phyloP scores from a whole-genome alignment of 2,797 vertebrate genomes.

The Hyperoplus lanceolatus region DNA sequence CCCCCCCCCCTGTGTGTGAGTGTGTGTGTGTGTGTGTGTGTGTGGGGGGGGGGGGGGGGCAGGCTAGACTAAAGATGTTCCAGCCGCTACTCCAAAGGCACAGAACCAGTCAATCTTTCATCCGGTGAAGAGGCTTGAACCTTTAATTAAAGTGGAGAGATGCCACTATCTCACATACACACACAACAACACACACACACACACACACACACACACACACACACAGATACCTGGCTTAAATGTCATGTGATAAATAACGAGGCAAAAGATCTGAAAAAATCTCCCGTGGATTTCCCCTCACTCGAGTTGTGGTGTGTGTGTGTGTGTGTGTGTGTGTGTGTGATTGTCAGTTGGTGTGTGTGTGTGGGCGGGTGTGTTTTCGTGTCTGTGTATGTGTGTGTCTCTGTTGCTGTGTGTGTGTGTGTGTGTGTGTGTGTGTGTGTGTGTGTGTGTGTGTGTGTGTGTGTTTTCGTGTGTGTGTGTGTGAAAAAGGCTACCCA shows the following conservation, averaged over 20 bases:
- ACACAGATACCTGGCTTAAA: conserved; percentile 75
- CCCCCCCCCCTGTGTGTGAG: conserved; percentile 39
- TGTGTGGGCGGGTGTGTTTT: too few species aligned
- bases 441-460: too few species aligned
- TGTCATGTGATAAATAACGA: conserved; percentile 86
- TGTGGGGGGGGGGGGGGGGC: conserved; percentile 36
- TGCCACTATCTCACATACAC: conserved; percentile 57
- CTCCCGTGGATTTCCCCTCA: conserved; percentile 72
- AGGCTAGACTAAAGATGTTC: conserved; percentile 66
- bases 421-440: too few species aligned
- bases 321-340: too few species aligned
- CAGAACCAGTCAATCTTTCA: conserved; percentile 86
- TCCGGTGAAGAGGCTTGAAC: conserved; percentile 82
- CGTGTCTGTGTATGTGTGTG: too few species aligned
- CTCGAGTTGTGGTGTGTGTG: conserved; percentile 51
- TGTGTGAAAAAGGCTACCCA: conserved; percentile 69
- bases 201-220: too few species aligned
- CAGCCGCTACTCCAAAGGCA: conserved; percentile 72
- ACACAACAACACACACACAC: too few species aligned
- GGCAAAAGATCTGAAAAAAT: conserved; percentile 78
- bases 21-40: conserved; percentile 43
- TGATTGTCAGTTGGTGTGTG: too few species aligned
- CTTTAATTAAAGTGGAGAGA: conserved; percentile 88
- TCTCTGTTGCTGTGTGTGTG: too few species aligned
- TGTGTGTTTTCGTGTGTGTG: too few species aligned